These are phyloP conservation scores for Chrysochloris asiatica DNA, from an alignment of 2,113 vertebrate species.

Conservation along the genomic window DNA sequence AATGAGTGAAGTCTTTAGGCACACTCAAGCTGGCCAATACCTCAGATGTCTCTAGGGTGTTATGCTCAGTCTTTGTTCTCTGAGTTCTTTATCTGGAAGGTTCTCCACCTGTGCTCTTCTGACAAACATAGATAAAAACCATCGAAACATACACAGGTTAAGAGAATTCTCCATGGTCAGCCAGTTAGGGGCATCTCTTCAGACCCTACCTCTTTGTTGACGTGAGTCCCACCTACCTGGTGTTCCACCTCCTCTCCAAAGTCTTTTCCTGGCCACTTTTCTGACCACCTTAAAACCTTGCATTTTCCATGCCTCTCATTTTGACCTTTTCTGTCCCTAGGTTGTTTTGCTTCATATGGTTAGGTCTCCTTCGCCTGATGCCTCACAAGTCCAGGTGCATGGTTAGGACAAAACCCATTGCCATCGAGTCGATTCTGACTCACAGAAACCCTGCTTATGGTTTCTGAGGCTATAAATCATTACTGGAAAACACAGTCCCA, in stretches of 20 bases:
- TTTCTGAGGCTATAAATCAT: too few relatives aligned
- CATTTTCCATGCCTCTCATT: background rate
- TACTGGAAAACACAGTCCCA: too few relatives aligned
- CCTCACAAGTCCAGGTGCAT: background rate
- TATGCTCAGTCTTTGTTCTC: background rate
- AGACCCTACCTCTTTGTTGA: background rate
- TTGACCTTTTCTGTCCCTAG: background rate
- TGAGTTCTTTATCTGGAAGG: constrained; percentile 1
- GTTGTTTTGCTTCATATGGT: background rate
- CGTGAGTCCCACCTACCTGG: background rate
- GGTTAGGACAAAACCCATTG: too few relatives aligned
- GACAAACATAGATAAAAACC: background rate
- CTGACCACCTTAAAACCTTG: background rate
- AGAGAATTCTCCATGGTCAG: background rate
- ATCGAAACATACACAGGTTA: background rate
- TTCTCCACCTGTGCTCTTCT: background rate
- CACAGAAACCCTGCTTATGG: too few relatives aligned
- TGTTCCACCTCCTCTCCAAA: background rate
- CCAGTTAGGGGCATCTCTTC: background rate
- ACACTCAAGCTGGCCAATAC: background rate
- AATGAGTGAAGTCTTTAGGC: background rate
- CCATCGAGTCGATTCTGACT: too few relatives aligned
- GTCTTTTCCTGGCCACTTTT: background rate
- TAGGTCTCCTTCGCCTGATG: background rate
- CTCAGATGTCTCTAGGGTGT: background rate